Percentiles rank a stretch among this genome's conserved stretches.
phyloP scores from a whole-genome alignment of 2,113 vertebrate genomes.

The Dipodomys stephensi region DNA sequence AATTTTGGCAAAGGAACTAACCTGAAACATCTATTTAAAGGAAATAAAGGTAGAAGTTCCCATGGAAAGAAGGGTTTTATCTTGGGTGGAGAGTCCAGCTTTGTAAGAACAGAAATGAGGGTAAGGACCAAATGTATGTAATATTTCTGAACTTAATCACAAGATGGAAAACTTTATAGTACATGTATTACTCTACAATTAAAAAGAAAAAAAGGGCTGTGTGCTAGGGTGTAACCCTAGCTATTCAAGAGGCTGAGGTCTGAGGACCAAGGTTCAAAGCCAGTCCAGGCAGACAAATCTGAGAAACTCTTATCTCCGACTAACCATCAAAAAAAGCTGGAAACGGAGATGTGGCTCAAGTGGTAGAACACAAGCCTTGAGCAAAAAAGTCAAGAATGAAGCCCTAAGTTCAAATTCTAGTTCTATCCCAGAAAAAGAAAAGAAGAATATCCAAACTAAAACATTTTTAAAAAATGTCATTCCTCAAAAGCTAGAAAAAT shows the following conservation, averaged over 20 bases:
- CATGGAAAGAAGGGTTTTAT: rapidly evolving
- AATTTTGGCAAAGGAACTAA: not conserved
- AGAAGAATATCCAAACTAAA: not conserved
- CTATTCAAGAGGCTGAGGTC: too few relatives aligned
- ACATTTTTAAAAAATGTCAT: not conserved
- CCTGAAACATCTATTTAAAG: not conserved
- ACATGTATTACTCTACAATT: not conserved
- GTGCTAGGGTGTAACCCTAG: too few relatives aligned
- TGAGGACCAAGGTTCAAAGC: too few relatives aligned
- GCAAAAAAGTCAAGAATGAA: too few relatives aligned
- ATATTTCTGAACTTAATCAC: rapidly evolving
- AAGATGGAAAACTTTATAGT: too few relatives aligned
- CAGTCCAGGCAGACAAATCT: too few relatives aligned
- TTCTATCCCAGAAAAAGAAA: not conserved
- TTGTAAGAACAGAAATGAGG: not conserved
- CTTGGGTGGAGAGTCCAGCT: not conserved
- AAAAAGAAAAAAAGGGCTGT: not conserved
- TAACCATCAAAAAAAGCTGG: too few relatives aligned
- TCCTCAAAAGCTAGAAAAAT: not conserved
- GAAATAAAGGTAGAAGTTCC: not conserved
- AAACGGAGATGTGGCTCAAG: too few relatives aligned
- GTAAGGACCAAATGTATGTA: rapidly evolving
- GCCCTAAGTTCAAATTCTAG: not conserved
- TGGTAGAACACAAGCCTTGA: too few relatives aligned
- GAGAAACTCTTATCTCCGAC: too few relatives aligned